Percentiles rank a stretch among this genome's conserved stretches.
phyloP scores from a whole-genome alignment of 2,797 vertebrate genomes.

The Galago senegalensis region DNA sequence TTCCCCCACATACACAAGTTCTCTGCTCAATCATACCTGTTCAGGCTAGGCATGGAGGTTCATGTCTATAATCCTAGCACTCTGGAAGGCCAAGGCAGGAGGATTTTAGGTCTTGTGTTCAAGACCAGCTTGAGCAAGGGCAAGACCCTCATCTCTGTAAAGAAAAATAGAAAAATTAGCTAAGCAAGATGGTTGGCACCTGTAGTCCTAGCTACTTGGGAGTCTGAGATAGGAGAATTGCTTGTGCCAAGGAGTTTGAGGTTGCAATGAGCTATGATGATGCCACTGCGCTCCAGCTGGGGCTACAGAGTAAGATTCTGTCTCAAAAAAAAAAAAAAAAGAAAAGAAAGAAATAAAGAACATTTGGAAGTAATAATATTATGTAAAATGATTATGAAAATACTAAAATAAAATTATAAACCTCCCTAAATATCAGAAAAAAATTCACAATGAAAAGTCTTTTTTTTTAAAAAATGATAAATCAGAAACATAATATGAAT shows the following conservation, averaged over 20 bases:
- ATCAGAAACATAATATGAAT: neutral
- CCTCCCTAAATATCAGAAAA: neutral
- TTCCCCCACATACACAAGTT: neutral
- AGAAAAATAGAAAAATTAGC: neutral
- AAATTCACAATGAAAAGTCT: neutral
- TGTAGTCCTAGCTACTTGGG: neutral
- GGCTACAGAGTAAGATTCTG: too few species aligned
- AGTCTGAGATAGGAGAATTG: neutral
- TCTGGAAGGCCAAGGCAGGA: neutral
- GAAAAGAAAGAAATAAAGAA: neutral
- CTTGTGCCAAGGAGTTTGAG: neutral
- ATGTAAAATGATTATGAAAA: constrained; percentile 21
- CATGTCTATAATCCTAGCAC: neutral
- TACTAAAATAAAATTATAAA: constrained; percentile 7
- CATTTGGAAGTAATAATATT: neutral
- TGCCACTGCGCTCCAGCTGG: too few species aligned
- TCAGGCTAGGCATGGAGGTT: neutral
- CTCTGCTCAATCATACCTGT: neutral
- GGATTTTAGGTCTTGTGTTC: neutral
- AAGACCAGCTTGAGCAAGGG: neutral
- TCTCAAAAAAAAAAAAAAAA: neutral
- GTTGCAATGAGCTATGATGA: neutral
- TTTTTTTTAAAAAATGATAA: neutral
- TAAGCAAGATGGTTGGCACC: neutral
- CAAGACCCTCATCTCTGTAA: neutral